Conservation (phyloP, 53 echinoderm and acorn worm species). For the Holothuria scabra region DNA sequence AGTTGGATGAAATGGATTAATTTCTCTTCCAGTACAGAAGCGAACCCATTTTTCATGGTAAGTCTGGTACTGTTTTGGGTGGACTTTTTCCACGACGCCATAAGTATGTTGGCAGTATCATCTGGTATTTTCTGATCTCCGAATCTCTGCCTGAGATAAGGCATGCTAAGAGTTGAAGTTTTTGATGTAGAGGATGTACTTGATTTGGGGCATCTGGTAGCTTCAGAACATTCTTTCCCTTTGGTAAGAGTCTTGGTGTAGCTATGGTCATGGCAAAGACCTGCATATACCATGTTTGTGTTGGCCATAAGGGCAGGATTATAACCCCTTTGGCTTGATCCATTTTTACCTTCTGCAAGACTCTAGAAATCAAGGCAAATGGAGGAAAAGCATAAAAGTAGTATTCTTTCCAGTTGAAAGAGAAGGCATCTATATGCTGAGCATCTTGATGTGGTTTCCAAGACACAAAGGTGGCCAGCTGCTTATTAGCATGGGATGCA, state of each 20-base stretch:
- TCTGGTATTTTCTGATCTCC: too few relatives aligned
- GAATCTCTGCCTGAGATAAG: too few relatives aligned
- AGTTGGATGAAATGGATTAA: too few relatives aligned
- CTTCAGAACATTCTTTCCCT: slow-evolving; percentile 8
- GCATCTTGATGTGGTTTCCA: background rate
- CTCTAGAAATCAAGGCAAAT: slow-evolving; percentile 14
- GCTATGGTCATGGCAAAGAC: slow-evolving; percentile 20
- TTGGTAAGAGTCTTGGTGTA: slow-evolving; percentile 24
- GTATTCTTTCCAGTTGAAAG: slow-evolving; percentile 10
- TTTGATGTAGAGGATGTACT: too few relatives aligned
- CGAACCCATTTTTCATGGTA: too few relatives aligned
- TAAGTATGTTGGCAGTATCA: too few relatives aligned
- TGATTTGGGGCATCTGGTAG: background rate
- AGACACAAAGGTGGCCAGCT: too few relatives aligned
- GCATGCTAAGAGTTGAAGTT: too few relatives aligned
- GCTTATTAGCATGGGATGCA: background rate
- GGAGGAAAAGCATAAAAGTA: slow-evolving; percentile 32
- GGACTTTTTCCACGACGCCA: too few relatives aligned
- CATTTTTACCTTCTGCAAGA: too few relatives aligned
- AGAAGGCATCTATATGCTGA: background rate
- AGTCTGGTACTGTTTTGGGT: too few relatives aligned
- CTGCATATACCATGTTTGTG: slow-evolving; percentile 15
- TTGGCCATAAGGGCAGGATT: slow-evolving; percentile 4
- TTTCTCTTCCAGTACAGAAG: too few relatives aligned
- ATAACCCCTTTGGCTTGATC: background rate